Base-by-base conservation (phyloP, 2,113 vertebrate species). In the Toxotes jaculatrix region DNA sequence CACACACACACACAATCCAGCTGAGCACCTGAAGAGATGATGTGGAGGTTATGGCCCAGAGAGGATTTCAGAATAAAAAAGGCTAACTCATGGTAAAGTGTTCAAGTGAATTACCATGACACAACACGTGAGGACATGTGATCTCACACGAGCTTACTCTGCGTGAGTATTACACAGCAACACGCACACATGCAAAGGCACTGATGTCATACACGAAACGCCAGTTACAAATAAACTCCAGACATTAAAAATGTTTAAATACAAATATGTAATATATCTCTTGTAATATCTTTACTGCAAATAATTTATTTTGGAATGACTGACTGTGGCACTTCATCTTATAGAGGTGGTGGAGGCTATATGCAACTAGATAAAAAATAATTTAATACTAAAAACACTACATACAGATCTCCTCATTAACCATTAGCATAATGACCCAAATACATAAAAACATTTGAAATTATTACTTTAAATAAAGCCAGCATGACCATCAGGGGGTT, bases 21-120 rank as follows among this genome's bases (percentile, higher is more conserved):
- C 38, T 23, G 34, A 69, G 17, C 1, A 40, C 14, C 23, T 38
- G 14, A 23, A 49, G 38, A 77, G 57, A 69, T 10, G 31, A 23
- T 4, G 60, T 19, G 16, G 13, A 70, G 53, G 70, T 71, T 64
- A 60, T 1, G 36, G 65, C 53, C 64, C 42, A 32, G 19, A 51
- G 67, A 70, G 80, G 80, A 75, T 55, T 68, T 68, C 6, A 62
- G 11, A 65, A 40, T 21, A 19, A 77, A 70, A 49, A 66, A 43
- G 51, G 31, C 57, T 12, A 34, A 62, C 53, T 79, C 36, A 61
- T 45, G 64, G 45, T 49, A 59, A 53, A 38, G 27, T 45, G 45
- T 69, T 77, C 45, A 59, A 60, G 43, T 53, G 60, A 75, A 61
- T 75, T 62, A 79, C 62, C 56, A 2, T 55, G 13, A 59, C 45